Base-by-base conservation (phyloP, 23 tunicate species). In the Styela clava region DNA sequence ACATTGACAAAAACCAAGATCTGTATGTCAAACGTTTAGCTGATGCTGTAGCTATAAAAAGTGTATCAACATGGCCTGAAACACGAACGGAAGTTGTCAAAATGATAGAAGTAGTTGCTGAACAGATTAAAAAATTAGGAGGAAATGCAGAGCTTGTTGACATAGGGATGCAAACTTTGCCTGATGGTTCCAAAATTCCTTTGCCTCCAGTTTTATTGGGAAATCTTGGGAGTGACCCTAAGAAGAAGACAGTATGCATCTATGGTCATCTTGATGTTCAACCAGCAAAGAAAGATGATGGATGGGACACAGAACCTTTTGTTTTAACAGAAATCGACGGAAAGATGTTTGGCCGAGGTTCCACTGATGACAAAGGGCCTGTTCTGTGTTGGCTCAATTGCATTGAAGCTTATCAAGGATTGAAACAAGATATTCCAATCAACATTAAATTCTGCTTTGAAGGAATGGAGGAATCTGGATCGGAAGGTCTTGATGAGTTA, bases 391-490 rank as follows among this genome's bases (percentile, higher is more conserved):
- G 99, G 99, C 74, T 96, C 30, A 96, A 96, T 69, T 88, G 94
- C 84, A 96, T 96, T 24, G 99, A 96, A 65, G 99, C 99, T 16
- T 87, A 87, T 72, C 97, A 96, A 71, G 83, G 83, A 68, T 69
- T 89, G 12, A 78, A 78, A 67, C 34, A 83, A 9, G 96, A 95
- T 44, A 79, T 95, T 33, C 99, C 99, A 22, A 86, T 90, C 52
- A 95, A 95, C 52, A 67, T 95, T 36, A 95, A 96, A 74, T 96
- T 96, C 76, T 87, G 94, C 78, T 87, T 96, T 62, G 99, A 96
- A 65, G 99, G 99, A 52, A 96, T 96, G 99, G 99, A 96, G 77
- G 99, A 96, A 81, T 96, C 99, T 26, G 99, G 99, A 1, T 91
- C 97, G 19, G 94, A 85, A 73, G 99, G 99, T 61, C 83, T 96